Percentiles rank a stretch among this genome's conserved stretches.
phyloP scores from a whole-genome alignment of 2,797 vertebrate species.

The Agapornis canus region DNA sequence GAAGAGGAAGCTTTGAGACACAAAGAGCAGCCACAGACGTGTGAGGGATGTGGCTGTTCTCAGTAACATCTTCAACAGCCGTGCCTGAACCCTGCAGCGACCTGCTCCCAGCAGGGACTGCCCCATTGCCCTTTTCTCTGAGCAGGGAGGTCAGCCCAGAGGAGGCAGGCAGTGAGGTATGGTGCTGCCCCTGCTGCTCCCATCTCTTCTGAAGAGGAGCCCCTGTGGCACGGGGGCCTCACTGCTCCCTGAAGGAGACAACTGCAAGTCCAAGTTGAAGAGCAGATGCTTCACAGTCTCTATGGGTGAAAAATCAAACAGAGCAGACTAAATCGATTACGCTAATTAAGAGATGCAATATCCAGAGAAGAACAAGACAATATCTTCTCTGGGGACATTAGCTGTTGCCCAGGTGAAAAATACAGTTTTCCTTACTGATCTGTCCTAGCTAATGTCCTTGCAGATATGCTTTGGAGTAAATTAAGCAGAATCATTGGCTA shows the following conservation, averaged over 20 bases:
- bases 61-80: fast-evolving
- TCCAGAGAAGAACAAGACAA: not conserved
- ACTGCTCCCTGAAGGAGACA: not conserved
- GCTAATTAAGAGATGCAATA: not conserved
- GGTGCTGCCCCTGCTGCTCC: not conserved
- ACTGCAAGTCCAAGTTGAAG: not conserved
- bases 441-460: not conserved
- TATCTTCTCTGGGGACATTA: not conserved
- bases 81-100: not conserved
- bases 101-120: not conserved
- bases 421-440: not conserved
- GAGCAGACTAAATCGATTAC: not conserved
- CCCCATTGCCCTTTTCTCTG: not conserved
- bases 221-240: fast-evolving
- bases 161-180: not conserved
- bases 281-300: not conserved
- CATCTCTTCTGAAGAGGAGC: not conserved
- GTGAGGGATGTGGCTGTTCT: not conserved
- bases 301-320: not conserved
- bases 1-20: not conserved
- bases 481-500: not conserved
- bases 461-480: conserved; percentile 6
- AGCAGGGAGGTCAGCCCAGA: not conserved
- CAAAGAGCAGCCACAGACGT: not conserved
- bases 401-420: conserved; percentile 35